Conservation (phyloP, 2,888 invertebrate species). For the Cantharis lateralis region DNA sequence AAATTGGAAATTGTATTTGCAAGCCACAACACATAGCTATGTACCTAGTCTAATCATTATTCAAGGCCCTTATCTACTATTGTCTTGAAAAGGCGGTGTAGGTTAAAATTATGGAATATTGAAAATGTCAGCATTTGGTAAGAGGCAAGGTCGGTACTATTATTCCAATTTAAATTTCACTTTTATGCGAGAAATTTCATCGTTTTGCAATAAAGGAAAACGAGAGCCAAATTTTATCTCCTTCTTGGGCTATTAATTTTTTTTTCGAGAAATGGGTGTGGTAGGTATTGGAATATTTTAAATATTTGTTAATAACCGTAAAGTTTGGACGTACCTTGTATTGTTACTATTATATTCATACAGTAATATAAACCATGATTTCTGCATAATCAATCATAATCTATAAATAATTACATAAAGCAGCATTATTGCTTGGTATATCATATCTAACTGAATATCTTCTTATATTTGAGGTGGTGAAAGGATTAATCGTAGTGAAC, state of each 20-base stretch:
- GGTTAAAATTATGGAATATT: constrained; percentile 7
- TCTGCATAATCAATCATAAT: background rate
- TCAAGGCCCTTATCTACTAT: constrained; percentile 2
- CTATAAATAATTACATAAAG: background rate
- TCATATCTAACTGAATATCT: background rate
- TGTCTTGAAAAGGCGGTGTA: constrained; percentile 9
- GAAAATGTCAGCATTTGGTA: constrained; percentile 3
- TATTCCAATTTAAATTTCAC: constrained; percentile 6
- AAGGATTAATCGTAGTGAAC: background rate
- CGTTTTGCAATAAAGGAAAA: background rate
- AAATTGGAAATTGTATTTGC: background rate
- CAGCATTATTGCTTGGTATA: background rate
- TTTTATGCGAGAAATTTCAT: constrained; percentile 1
- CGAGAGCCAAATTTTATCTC: background rate
- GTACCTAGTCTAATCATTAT: background rate
- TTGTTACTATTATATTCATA: background rate
- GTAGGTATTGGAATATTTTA: background rate
- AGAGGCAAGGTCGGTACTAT: constrained; percentile 6
- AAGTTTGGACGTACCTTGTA: background rate
- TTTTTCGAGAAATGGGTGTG: background rate
- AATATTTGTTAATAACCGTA: background rate
- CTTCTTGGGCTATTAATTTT: background rate
- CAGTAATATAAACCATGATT: background rate
- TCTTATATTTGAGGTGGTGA: constrained; percentile 4
- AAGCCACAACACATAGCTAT: background rate